Conservation (phyloP, 1,140 invertebrate genomes). For the Halictus rubicundus region DNA sequence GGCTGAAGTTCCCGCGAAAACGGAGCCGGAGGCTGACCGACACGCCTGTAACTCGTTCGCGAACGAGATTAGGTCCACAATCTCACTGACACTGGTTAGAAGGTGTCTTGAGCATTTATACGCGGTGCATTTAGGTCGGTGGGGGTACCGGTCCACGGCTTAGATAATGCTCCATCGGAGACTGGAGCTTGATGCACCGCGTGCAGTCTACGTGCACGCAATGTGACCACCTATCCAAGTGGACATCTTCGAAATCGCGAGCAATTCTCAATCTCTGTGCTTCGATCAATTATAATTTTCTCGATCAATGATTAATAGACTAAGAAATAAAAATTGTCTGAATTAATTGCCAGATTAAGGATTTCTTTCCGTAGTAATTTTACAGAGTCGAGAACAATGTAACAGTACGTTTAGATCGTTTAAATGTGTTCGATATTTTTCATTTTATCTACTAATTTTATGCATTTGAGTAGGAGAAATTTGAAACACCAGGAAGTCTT, state of each 20-base stretch:
- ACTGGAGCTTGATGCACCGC: constrained; percentile 37
- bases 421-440: too few relatives aligned
- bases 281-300: too few relatives aligned
- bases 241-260: neutral
- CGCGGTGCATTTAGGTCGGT: constrained; percentile 77
- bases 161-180: constrained; percentile 56
- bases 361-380: too few relatives aligned
- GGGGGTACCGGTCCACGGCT: constrained; percentile 74
- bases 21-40: neutral
- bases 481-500: too few relatives aligned
- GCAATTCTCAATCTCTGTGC: too few relatives aligned
- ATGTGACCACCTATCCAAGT: neutral
- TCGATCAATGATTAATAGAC: too few relatives aligned
- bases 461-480: too few relatives aligned
- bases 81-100: constrained; percentile 75
- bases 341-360: too few relatives aligned
- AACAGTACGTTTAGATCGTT: too few relatives aligned
- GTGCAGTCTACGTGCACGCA: neutral
- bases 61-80: constrained; percentile 62
- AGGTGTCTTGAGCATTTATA: constrained; percentile 80
- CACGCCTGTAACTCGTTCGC: neutral
- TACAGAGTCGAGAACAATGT: too few relatives aligned
- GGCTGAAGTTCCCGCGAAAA: neutral
- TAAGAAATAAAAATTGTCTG: too few relatives aligned
- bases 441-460: too few relatives aligned